These are phyloP conservation scores for Sepiola atlantica DNA, from an alignment of 2,888 invertebrate genomes.

Conservation along the genomic window DNA sequence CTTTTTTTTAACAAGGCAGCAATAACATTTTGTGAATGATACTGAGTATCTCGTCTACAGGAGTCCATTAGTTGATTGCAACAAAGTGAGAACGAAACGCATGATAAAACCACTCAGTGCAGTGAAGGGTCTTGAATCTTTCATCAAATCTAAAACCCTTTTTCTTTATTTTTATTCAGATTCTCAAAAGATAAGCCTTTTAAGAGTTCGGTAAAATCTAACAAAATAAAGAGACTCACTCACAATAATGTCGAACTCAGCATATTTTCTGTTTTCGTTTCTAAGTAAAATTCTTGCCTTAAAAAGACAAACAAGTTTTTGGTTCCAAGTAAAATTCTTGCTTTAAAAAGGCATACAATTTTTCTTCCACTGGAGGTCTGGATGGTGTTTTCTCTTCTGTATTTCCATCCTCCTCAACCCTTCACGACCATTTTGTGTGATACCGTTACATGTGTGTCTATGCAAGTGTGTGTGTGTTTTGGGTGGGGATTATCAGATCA, in stretches of 20 bases:
- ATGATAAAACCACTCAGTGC: constrained; percentile 14
- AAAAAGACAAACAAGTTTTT: neutral
- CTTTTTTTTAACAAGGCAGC: neutral
- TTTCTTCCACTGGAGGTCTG: no score
- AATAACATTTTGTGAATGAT: neutral
- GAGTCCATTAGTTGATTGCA: neutral
- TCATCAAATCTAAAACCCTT: neutral
- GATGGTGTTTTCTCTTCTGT: no score
- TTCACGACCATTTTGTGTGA: no score
- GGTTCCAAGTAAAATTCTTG: neutral
- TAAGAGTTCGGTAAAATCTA: neutral
- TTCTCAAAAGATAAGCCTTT: neutral
- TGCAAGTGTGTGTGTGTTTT: no score
- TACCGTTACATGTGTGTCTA: no score
- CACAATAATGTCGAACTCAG: neutral
- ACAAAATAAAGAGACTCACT: neutral
- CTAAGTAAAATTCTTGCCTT: neutral
- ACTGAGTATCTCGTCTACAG: neutral
- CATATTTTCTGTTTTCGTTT: neutral
- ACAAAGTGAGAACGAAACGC: neutral
- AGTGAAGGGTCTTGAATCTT: neutral
- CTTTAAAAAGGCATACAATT: neutral
- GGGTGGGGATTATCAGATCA: no score
- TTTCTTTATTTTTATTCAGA: neutral
- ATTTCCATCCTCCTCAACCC: no score